phyloP scores from a whole-genome alignment of 2,113 vertebrate genomes.

The Alouatta palliata region DNA sequence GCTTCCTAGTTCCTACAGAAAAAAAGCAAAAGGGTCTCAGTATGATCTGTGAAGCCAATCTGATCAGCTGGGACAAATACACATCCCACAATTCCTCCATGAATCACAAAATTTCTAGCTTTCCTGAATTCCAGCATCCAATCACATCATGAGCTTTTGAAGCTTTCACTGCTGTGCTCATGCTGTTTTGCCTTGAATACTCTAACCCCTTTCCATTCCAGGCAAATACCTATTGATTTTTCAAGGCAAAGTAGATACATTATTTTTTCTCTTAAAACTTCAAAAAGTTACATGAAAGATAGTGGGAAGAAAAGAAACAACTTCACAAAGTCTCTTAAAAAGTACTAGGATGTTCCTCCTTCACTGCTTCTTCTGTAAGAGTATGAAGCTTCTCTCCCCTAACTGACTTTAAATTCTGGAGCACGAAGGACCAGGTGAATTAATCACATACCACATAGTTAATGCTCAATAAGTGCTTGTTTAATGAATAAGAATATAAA shows the following conservation, averaged over 20 bases:
- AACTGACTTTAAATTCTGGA: not conserved
- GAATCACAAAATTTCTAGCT: not conserved
- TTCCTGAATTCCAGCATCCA: not conserved
- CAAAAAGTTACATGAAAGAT: not conserved
- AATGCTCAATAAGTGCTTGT: not conserved
- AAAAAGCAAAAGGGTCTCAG: not conserved
- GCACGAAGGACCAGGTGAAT: not conserved
- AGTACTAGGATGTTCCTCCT: not conserved
- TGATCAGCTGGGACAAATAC: not conserved
- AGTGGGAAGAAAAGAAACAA: not conserved
- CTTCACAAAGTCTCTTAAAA: not conserved
- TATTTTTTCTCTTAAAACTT: not conserved
- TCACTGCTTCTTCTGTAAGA: not conserved
- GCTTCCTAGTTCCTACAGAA: not conserved
- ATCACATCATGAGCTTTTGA: not conserved
- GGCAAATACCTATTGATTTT: not conserved
- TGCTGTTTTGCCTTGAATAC: not conserved
- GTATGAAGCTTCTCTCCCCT: not conserved
- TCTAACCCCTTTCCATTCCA: not conserved
- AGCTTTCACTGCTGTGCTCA: not conserved
- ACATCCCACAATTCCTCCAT: not conserved
- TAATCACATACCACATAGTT: not conserved
- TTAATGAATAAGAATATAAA: slow-evolving; percentile 18
- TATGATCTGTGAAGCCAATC: not conserved
- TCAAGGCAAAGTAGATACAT: not conserved